A percentile compares a stretch with the other conserved stretches of the same genome.
These are phyloP conservation scores for Sceloporus tristichus DNA, from an alignment of 2,113 vertebrate genomes.

Conservation along the genomic window DNA sequence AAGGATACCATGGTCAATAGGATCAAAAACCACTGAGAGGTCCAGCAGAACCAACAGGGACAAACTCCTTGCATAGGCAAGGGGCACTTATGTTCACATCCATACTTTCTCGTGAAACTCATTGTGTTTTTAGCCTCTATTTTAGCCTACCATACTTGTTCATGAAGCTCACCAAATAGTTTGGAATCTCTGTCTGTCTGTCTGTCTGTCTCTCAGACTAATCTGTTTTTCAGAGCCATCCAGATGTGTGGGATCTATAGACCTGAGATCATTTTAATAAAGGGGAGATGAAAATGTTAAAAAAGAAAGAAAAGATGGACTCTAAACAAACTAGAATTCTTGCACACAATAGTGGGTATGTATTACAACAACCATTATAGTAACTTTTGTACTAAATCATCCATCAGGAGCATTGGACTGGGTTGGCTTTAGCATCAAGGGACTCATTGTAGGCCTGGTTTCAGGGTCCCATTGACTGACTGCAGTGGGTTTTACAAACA, in stretches of 20 bases:
- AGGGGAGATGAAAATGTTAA: neutral
- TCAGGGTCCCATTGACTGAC: too few species aligned
- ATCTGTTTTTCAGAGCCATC: neutral
- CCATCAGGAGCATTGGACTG: neutral
- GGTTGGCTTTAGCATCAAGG: neutral
- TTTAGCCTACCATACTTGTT: too few species aligned
- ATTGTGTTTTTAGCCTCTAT: too few species aligned
- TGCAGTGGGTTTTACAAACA: neutral
- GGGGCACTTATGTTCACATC: too few species aligned
- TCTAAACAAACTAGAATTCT: neutral
- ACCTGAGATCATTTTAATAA: neutral
- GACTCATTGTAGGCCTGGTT: neutral
- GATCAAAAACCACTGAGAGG: too few species aligned
- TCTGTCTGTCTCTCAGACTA: neutral
- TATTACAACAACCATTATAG: neutral
- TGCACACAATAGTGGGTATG: neutral
- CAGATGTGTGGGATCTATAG: neutral
- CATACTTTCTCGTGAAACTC: too few species aligned
- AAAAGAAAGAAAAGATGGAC: neutral
- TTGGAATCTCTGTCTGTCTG: too few species aligned
- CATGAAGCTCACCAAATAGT: neutral
- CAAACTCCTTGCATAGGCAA: too few species aligned
- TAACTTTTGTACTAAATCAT: fast-evolving
- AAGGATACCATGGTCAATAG: too few species aligned
- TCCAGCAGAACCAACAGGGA: too few species aligned